A percentile compares a stretch with the other conserved stretches of the same genome.
phyloP scores from a whole-genome alignment of 2,113 vertebrate genomes.

The Chaenogobius annularis region DNA sequence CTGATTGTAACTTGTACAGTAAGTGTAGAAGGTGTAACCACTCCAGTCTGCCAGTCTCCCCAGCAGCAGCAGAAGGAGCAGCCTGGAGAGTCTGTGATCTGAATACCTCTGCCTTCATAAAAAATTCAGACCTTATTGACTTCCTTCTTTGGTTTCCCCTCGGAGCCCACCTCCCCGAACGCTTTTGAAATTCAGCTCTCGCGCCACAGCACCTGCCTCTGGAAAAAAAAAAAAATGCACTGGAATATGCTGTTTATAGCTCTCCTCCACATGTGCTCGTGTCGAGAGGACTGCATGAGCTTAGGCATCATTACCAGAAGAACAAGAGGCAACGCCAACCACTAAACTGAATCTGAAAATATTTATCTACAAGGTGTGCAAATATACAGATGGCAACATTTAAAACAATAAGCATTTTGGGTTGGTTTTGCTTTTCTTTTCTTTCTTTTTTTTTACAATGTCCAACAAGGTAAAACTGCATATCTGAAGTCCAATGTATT shows the following conservation, averaged over 20 bases:
- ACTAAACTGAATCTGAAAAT: not conserved
- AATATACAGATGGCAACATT: too few relatives aligned
- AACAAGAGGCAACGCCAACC: conserved; percentile 13
- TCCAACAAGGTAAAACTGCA: too few relatives aligned
- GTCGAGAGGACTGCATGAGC: conserved; percentile 16
- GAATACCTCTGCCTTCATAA: conserved; percentile 91
- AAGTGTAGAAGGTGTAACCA: conserved; percentile 72
- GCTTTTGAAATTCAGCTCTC: conserved; percentile 71
- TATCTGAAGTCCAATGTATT: not conserved
- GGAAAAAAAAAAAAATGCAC: conserved; percentile 12
- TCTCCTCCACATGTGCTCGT: conserved; percentile 11
- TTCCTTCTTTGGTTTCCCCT: conserved; percentile 70
- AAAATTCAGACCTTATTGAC: conserved; percentile 89
- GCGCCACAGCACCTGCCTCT: conserved; percentile 60
- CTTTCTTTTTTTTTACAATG: too few relatives aligned
- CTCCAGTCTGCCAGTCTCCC: conserved; percentile 76
- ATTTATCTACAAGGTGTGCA: too few relatives aligned
- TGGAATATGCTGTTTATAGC: conserved; percentile 48
- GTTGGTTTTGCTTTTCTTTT: too few relatives aligned
- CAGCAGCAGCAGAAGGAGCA: conserved; percentile 52
- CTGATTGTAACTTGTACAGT: conserved; percentile 19
- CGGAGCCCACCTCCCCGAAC: conserved; percentile 61
- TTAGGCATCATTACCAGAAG: conserved; percentile 9
- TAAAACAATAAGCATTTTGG: too few relatives aligned
- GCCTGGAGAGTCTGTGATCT: conserved; percentile 82